These are phyloP conservation scores for Meteorus colon DNA, from an alignment of 2,888 invertebrate species.

Conservation along the genomic window DNA sequence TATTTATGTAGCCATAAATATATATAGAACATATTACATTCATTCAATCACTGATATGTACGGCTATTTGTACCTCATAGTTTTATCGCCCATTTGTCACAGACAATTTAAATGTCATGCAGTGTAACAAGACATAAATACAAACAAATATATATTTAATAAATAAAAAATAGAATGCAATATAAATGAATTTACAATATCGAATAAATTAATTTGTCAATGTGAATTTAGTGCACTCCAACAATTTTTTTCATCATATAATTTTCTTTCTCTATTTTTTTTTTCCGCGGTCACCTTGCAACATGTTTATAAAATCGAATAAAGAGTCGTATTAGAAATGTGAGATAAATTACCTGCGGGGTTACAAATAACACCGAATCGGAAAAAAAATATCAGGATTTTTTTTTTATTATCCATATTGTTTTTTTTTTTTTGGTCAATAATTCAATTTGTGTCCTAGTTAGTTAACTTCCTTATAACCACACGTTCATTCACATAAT, in stretches of 20 bases:
- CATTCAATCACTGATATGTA: conserved; percentile 11
- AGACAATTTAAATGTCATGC: conserved; percentile 23
- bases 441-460: neutral
- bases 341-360: too few relatives aligned
- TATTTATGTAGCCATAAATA: neutral
- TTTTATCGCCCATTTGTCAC: conserved; percentile 26
- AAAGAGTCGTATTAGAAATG: too few relatives aligned
- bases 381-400: too few relatives aligned
- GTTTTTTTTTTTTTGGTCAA: neutral
- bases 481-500: neutral
- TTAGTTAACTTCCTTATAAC: neutral
- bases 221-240: neutral
- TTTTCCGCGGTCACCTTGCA: too few relatives aligned
- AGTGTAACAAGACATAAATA: neutral
- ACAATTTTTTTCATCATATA: neutral
- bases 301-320: too few relatives aligned
- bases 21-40: neutral
- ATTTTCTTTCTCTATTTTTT: too few relatives aligned
- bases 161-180: neutral
- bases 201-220: neutral
- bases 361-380: too few relatives aligned
- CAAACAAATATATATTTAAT: conserved; percentile 1
- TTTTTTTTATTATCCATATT: neutral
- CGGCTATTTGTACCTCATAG: conserved; percentile 14
- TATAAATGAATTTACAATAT: neutral